Conservation (phyloP, 2,888 invertebrate genomes). For the Scrobipalpa costella region DNA sequence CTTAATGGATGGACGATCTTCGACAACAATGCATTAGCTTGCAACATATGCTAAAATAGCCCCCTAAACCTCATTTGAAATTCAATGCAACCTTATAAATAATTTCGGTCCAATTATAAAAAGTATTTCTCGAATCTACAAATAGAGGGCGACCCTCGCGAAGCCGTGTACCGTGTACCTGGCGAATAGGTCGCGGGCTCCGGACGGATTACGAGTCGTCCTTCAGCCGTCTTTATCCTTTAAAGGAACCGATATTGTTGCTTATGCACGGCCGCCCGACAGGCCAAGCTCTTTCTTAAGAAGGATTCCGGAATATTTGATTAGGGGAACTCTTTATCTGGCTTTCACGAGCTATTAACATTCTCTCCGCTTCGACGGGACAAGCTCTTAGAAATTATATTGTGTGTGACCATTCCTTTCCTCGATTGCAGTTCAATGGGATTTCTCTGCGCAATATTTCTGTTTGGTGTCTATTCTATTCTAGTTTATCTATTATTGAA, state of each 20-base stretch:
- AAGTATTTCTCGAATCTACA: slow-evolving; percentile 22
- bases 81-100: slow-evolving; percentile 24
- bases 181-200: slow-evolving; percentile 51
- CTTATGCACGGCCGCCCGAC: slow-evolving; percentile 64
- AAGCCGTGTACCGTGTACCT: slow-evolving; percentile 18
- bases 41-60: no score
- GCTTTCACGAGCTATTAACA: slow-evolving; percentile 67
- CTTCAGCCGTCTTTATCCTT: slow-evolving; percentile 68
- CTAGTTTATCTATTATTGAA: slow-evolving; percentile 2
- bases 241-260: slow-evolving; percentile 72
- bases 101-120: slow-evolving; percentile 25
- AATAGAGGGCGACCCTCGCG: slow-evolving; percentile 19
- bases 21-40: background rate
- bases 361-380: slow-evolving; percentile 52
- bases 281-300: slow-evolving; percentile 60
- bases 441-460: slow-evolving; percentile 26
- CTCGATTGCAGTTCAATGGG: slow-evolving; percentile 34
- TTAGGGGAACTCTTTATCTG: slow-evolving; percentile 68
- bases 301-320: slow-evolving; percentile 74
- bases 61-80: slow-evolving; percentile 17
- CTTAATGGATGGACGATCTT: background rate
- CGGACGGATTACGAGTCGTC: slow-evolving; percentile 66
- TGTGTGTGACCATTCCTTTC: slow-evolving; percentile 47
- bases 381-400: slow-evolving; percentile 51
- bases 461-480: background rate